Evolutionary conservation across 2,113 vertebrate genomes (phyloP), one percentile per base, ranked within the genome.

Genomic region (Phyllostomus hastatus): DNA sequence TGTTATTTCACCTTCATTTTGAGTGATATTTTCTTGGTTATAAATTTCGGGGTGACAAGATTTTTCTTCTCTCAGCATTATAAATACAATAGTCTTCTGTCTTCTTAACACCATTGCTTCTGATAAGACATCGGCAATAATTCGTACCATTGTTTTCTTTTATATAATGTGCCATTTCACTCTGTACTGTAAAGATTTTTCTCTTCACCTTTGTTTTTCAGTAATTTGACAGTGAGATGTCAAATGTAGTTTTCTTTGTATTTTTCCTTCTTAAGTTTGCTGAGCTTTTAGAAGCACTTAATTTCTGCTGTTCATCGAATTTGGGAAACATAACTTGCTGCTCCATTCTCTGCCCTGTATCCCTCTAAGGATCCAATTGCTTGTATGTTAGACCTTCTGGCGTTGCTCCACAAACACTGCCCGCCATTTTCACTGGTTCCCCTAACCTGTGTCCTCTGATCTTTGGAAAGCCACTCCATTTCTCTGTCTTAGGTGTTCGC

Each of bases 61-160:
- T 90, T 82, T 88, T 66, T 46, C 38, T 91, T 80, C 16, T 33
- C 35, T 86, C 59, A 82, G 50, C 1, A 70, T 38, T 92, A 88
- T 64, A 61, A 46, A 84, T 73, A 79, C 12, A 66, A 48, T 35
- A 1, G 61, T 88, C 8, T n/a, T 61, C 31, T 87, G 38, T 83
- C 69, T 79, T 93, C n/a, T 59, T 83, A 72, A 31, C 33, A 79
- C 11, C n/a, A 72, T 59, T 72, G 52, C 64, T 94, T 94, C 79
- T 75, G 35, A 85, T 80, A 59, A 79, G 48, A 93, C 12, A 80
- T 91, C 64, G 90, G 12, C 41, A 88, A n/a, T 84, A 95, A 88
- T 69, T 80, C 48, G 4, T 73, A 46, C 38, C 4, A 70, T 61
- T 88, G 46, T 84, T 95, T 78, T 84, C 19, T 87, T 83, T 9